phyloP scores from a whole-genome alignment of 2,113 vertebrate species.

The Butorides virescens region DNA sequence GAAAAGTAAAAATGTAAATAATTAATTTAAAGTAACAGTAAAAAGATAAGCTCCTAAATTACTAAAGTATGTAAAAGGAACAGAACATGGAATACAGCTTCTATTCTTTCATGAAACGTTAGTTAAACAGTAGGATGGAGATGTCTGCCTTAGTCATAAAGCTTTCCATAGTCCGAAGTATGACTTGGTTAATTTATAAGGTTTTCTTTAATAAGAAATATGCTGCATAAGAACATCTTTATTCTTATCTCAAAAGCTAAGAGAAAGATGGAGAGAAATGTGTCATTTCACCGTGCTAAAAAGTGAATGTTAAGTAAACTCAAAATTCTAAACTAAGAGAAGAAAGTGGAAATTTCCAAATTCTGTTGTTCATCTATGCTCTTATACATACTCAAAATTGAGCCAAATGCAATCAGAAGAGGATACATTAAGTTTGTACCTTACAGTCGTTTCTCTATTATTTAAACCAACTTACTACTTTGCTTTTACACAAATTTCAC shows the following conservation, averaged over 20 bases:
- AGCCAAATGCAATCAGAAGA: not conserved
- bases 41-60: not conserved
- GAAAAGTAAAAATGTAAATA: not conserved
- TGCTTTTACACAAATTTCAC: not conserved
- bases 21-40: not conserved
- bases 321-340: not conserved
- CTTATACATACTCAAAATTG: not conserved
- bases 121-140: not conserved
- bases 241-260: not conserved
- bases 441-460: not conserved
- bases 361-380: not conserved
- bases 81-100: not conserved
- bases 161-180: not conserved
- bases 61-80: not conserved
- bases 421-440: not conserved
- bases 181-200: not conserved
- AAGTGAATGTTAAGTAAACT: not conserved
- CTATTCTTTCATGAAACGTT: not conserved
- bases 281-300: not conserved
- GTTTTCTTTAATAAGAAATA: not conserved
- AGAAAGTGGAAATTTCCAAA: not conserved
- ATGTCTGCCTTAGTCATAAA: not conserved
- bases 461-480: not conserved
- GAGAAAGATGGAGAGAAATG: not conserved
- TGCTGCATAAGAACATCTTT: not conserved